Base-by-base conservation (phyloP, 2,797 vertebrate species). In the Oophaga sylvatica region DNA sequence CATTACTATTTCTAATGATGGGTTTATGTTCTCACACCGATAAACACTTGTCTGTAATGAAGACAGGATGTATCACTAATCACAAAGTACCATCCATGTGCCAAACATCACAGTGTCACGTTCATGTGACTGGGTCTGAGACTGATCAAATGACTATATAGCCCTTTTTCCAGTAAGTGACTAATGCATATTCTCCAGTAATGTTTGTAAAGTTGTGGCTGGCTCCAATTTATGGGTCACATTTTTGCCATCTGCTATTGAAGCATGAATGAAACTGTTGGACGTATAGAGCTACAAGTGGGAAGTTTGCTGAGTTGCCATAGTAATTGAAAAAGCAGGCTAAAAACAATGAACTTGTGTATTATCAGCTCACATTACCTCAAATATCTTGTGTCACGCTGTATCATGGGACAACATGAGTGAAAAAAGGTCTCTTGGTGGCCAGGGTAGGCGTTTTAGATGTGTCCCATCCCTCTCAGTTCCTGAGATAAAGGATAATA, bases 61-160 rank as follows among this genome's bases (percentile, higher is more conserved):
- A 53, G 11, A 1, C 48, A n/a, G 45, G 81, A 70, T 31, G 26
- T 65, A 57, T 71, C 48, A 29, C 81, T 83, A 83, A 73, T 73
- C 56, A 15, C n/a, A 16, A 20, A 13, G 12, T 71, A 20, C 35
- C 68, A 83, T 83, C 35, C 68, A 83, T 83, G 81, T 56, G 53
- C 20, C 2, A 15, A 19, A 31, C 45, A 83, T 70, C 6, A 56
- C 45, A 29, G 16, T 53, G 15, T 31, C 48, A 57, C 15, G 17
- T 57, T 83, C 81, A 83, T 73, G 81, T 83, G 81, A 83, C 81
- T 48, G 15, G 11, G 31, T 45, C 60, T 73, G 68, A 71, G 53
- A 29, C 8, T 53, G 67, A 59, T 83, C 67, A 83, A 19, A 59
- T 83, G 81, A 59, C 81, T 31, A 16, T 29, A 45, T 29, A 53